These are phyloP conservation scores for Orestias chungarensis DNA, from an alignment of 2,797 vertebrate genomes.

Conservation along the genomic window DNA sequence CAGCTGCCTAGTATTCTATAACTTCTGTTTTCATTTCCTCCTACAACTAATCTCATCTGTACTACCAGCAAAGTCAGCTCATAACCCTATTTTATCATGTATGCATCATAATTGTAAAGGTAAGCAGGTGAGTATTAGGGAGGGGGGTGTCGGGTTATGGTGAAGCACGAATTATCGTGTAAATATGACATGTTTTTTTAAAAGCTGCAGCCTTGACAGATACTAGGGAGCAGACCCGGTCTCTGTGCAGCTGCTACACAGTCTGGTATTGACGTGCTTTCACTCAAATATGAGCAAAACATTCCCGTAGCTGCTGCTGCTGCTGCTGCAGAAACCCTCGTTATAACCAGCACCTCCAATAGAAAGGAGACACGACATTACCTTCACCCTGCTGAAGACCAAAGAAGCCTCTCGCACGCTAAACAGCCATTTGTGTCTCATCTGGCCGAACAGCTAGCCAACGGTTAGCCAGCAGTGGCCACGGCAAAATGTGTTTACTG, in stretches of 20 bases:
- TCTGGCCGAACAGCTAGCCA: constrained; percentile 70
- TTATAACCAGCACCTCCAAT: constrained; percentile 1
- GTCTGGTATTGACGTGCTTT: constrained; percentile 60
- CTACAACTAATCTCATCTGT: background rate
- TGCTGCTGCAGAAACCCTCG: constrained; percentile 15
- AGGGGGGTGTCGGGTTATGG: background rate
- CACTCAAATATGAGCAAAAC: constrained; percentile 45
- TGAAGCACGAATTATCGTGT: background rate
- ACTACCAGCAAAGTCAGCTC: background rate
- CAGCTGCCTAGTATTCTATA: background rate
- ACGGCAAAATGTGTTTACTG: constrained; percentile 65
- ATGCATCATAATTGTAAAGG: background rate
- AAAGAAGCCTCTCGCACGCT: background rate
- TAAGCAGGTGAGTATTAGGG: background rate
- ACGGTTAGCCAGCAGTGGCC: constrained; percentile 67
- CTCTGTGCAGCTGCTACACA: constrained; percentile 17
- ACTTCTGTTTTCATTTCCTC: background rate
- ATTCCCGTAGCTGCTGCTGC: constrained; percentile 27
- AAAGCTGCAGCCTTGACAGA: too few species aligned
- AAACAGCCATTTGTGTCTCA: constrained; percentile 59
- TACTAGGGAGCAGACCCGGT: background rate
- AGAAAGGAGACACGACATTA: background rate
- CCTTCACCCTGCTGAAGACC: background rate
- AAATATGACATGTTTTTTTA: background rate
- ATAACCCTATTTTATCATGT: background rate